Conservation (phyloP, 1,140 invertebrate species). For the Hypothenemus hampei region DNA sequence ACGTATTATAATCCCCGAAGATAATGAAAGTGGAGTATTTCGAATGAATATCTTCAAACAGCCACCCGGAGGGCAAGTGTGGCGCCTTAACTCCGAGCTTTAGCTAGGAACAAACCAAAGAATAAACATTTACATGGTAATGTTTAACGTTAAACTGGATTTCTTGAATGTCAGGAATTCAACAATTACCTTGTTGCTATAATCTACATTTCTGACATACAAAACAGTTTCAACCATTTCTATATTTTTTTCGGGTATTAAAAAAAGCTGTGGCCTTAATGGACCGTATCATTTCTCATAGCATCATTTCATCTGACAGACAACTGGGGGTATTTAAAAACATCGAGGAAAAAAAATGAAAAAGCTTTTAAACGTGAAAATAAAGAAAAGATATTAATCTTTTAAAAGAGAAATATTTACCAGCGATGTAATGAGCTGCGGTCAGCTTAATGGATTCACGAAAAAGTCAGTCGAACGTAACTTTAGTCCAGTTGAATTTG, state of each 20-base stretch:
- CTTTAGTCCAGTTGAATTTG: too few relatives aligned
- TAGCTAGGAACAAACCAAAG: slow-evolving; percentile 41
- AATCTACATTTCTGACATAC: too few relatives aligned
- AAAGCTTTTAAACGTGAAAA: slow-evolving; percentile 27
- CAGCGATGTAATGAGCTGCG: slow-evolving; percentile 28
- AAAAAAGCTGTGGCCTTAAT: slow-evolving; percentile 10
- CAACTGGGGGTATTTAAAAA: slow-evolving; percentile 25
- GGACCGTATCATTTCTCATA: slow-evolving; percentile 26
- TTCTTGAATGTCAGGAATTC: too few relatives aligned
- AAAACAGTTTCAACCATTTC: too few relatives aligned
- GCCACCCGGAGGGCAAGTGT: slow-evolving; percentile 19
- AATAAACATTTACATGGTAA: slow-evolving; percentile 44
- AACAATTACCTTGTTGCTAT: too few relatives aligned
- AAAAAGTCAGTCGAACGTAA: slow-evolving; percentile 15
- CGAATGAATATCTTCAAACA: slow-evolving; percentile 32
- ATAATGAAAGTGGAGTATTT: slow-evolving; percentile 32
- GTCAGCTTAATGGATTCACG: slow-evolving; percentile 28
- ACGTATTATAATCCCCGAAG: slow-evolving; percentile 32
- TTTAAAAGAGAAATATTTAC: slow-evolving; percentile 29
- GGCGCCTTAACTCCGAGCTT: too few relatives aligned
- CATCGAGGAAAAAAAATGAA: slow-evolving; percentile 16
- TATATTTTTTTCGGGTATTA: not conserved
- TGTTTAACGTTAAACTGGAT: slow-evolving; percentile 37
- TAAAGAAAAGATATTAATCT: slow-evolving; percentile 30
- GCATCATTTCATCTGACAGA: slow-evolving; percentile 20